Evolutionary conservation across 2,113 vertebrate genomes (phyloP), one percentile per base, ranked within the genome.

Genomic region (Coregonus clupeaformis): DNA sequence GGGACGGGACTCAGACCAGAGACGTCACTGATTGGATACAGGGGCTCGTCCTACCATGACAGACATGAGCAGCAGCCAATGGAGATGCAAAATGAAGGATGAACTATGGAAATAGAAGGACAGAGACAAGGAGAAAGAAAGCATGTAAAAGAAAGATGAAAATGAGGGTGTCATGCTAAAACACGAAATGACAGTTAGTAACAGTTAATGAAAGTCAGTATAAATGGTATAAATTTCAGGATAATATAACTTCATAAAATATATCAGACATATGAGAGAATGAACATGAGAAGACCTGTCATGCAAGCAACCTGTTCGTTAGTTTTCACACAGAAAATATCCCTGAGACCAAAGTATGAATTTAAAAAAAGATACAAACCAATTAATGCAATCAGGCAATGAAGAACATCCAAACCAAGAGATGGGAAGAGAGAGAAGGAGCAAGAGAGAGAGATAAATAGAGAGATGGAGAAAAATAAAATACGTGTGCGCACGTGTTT

Each of bases 41-140:
- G 88, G 89, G 95, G 94, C 91, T 94, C 94, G 92, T 97, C 95
- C 96, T 98, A 94, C 89, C 91, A 92, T 93, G 93, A 94, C 71
- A 36, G 92, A 92, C 55, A 78, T 77, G 89, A 93, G 81, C 93
- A 94, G 93, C 93, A 93, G 93, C 92, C 89, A 94, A 83, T 89
- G 91, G 88, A 91, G 85, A 93, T 89, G 82, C 71, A 80, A 3
- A 65, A 74, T 55, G 71, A 71, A 67, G 68, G 11, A 82, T 0
- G 70, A 5, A 71, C 76, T 73, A 24, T n/a, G 80, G 59, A 47
- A 63, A 59, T 32, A 68, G 32, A 60, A 1, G 73, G 3, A 30
- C 5, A 68, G 67, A 82, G 3, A 55, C 0, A 76, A 74, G 70
- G 18, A 45, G 76, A 47, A 5, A 42, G 67, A 82, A 4, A 49